phyloP scores from a whole-genome alignment of 2,113 vertebrate genomes.

The Pseudorasbora parva region DNA sequence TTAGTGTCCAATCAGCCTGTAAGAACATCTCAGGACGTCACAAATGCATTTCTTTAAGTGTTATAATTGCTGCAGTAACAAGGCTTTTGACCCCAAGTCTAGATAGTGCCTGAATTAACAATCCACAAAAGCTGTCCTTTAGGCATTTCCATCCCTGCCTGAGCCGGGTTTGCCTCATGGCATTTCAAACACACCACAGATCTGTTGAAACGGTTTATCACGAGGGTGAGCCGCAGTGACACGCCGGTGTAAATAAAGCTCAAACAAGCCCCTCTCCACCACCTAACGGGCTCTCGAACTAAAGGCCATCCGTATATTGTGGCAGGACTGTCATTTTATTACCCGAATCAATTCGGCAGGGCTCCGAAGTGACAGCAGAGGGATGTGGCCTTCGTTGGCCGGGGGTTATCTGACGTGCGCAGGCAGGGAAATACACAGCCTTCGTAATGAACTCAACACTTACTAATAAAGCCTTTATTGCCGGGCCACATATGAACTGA shows the following conservation, averaged over 20 bases:
- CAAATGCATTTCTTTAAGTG: slow-evolving; percentile 49
- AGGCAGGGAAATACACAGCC: slow-evolving; percentile 80
- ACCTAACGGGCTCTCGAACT: slow-evolving; percentile 82
- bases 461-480: slow-evolving; percentile 81
- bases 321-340: slow-evolving; percentile 87
- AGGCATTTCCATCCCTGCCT: slow-evolving; percentile 60
- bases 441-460: slow-evolving; percentile 81
- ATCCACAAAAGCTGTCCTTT: slow-evolving; percentile 66
- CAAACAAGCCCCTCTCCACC: slow-evolving; percentile 84
- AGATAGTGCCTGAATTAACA: slow-evolving; percentile 56
- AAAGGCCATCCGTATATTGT: slow-evolving; percentile 85
- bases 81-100: slow-evolving; percentile 65
- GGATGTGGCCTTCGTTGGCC: slow-evolving; percentile 82
- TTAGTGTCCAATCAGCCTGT: slow-evolving; percentile 27
- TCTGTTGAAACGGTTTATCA: slow-evolving; percentile 75
- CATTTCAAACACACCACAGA: slow-evolving; percentile 74
- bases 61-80: slow-evolving; percentile 59
- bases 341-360: slow-evolving; percentile 86
- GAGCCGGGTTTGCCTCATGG: slow-evolving; percentile 70
- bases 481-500: slow-evolving; percentile 56
- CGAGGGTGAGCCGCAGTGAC: slow-evolving; percentile 72
- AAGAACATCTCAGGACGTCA: slow-evolving; percentile 34
- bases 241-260: slow-evolving; percentile 86
- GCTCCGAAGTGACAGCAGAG: slow-evolving; percentile 76
- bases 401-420: slow-evolving; percentile 86